Percentiles rank a stretch among this genome's conserved stretches.
phyloP scores from a whole-genome alignment of 2,113 vertebrate genomes.

The Varanus komodoensis region DNA sequence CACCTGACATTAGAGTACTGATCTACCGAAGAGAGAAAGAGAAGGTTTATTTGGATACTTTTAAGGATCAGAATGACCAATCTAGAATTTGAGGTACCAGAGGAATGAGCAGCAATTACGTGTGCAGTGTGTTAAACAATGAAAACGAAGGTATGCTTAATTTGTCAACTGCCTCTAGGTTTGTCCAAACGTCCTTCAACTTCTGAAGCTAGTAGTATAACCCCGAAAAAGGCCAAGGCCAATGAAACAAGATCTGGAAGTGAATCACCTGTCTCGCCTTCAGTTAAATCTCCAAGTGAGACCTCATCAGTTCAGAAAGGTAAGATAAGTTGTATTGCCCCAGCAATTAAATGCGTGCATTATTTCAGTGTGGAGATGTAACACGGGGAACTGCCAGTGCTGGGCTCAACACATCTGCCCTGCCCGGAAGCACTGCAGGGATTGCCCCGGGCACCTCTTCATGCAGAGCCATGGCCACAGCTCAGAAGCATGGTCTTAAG shows the following conservation, averaged over 20 bases:
- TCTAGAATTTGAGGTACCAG: not conserved
- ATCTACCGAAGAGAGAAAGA: not conserved
- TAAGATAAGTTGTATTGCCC: constrained; percentile 37
- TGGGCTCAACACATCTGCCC: too few relatives aligned
- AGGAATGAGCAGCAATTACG: not conserved
- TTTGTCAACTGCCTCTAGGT: constrained; percentile 53
- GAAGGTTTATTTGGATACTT: not conserved
- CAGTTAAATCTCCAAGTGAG: constrained; percentile 54
- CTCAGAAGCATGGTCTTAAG: not conserved
- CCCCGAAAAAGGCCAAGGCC: constrained; percentile 77
- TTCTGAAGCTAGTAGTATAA: constrained; percentile 68
- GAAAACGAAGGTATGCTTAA: not conserved
- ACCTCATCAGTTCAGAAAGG: constrained; percentile 48
- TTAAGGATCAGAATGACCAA: not conserved
- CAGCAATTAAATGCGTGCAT: not conserved
- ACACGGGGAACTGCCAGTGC: too few relatives aligned
- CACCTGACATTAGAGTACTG: not conserved
- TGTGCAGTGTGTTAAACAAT: too few relatives aligned
- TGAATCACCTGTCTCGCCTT: constrained; percentile 28
- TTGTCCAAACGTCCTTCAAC: constrained; percentile 72
- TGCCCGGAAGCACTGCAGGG: too few relatives aligned
- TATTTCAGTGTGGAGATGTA: not conserved
- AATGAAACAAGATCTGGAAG: constrained; percentile 67
- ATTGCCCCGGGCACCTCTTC: too few relatives aligned
- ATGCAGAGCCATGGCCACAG: too few relatives aligned